Evolutionary conservation across 2,113 vertebrate genomes (phyloP).

Genomic region (Siniperca knerii): DNA sequence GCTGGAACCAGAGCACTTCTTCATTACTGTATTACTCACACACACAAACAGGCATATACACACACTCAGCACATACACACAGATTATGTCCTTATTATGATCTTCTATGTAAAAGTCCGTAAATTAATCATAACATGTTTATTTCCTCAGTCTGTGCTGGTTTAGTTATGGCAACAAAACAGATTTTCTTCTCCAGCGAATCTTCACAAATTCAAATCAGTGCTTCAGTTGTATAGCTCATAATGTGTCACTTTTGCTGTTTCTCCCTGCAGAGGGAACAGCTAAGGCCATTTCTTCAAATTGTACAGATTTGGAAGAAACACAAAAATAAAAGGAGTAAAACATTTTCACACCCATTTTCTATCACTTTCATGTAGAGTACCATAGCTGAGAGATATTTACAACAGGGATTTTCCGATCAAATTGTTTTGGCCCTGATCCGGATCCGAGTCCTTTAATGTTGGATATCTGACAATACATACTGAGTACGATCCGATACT

Average conservation of each 20-base stretch:
- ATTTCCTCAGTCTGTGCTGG: constrained; percentile 64
- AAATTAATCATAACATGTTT: constrained; percentile 71
- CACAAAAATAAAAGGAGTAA: background rate
- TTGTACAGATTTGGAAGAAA: background rate
- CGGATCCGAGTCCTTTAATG: background rate
- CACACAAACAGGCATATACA: constrained; percentile 45
- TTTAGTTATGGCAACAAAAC: constrained; percentile 57
- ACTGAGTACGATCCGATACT: background rate
- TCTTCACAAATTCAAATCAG: constrained; percentile 27
- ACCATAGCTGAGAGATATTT: background rate
- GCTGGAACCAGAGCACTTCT: constrained; percentile 56
- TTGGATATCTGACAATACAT: background rate
- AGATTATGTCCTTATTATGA: constrained; percentile 57
- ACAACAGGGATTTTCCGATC: background rate
- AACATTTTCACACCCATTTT: constrained; percentile 5
- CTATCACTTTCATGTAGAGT: background rate
- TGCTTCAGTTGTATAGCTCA: background rate
- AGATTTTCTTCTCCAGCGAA: constrained; percentile 38
- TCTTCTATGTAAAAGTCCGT: constrained; percentile 46
- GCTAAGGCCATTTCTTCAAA: background rate
- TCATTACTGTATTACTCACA: constrained; percentile 44
- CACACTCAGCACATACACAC: constrained; percentile 34
- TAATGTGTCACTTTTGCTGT: background rate
- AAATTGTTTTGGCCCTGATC: background rate
- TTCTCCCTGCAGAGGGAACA: background rate